phyloP scores from a whole-genome alignment of 2,888 invertebrate genomes.

The Nebria brevicollis region DNA sequence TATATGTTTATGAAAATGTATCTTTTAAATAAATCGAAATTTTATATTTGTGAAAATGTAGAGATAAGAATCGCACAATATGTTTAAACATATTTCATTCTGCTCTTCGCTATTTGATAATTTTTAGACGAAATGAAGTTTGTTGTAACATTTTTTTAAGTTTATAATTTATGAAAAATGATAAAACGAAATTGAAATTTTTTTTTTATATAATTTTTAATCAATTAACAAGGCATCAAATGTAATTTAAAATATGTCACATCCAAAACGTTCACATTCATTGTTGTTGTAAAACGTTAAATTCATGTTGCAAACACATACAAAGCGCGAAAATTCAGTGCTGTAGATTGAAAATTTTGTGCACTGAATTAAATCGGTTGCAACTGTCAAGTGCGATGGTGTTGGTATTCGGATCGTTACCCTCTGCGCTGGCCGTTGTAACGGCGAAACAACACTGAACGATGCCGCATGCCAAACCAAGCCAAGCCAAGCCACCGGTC shows the following conservation, averaged over 20 bases:
- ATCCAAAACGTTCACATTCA: not conserved
- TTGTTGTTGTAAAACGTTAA: not conserved
- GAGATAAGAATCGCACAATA: too few relatives aligned
- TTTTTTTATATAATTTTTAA: not conserved
- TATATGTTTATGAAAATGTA: too few relatives aligned
- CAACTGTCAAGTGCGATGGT: not conserved
- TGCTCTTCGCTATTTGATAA: too few relatives aligned
- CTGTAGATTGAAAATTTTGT: not conserved
- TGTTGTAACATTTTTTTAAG: too few relatives aligned
- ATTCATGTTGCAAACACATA: not conserved
- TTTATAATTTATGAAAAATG: too few relatives aligned
- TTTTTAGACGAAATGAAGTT: too few relatives aligned
- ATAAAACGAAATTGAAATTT: too few relatives aligned
- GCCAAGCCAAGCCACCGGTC: not conserved
- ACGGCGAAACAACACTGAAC: conserved; percentile 2
- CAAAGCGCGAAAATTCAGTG: not conserved
- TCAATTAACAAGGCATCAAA: not conserved
- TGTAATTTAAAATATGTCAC: not conserved
- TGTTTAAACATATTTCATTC: too few relatives aligned
- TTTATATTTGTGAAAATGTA: too few relatives aligned
- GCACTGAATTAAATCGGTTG: not conserved
- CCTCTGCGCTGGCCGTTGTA: not conserved
- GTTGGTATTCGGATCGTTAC: not conserved
- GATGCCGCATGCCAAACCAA: not conserved
- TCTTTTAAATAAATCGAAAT: too few relatives aligned